Evolutionary conservation across 2,888 invertebrate species (phyloP).

Genomic region (Emmelina monodactyla): DNA sequence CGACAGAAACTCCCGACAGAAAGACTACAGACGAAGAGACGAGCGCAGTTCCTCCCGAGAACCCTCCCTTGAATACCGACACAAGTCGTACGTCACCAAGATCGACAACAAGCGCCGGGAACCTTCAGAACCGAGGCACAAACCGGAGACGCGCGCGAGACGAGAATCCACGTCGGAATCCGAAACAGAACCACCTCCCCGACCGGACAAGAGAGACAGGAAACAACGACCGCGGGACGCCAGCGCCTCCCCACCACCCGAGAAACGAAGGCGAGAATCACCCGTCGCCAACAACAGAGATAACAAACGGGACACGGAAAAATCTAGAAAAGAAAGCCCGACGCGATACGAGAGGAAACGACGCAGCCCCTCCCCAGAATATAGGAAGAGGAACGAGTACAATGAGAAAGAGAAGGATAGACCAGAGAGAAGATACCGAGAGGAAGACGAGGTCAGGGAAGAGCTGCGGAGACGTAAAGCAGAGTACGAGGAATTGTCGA

Average conservation of each 20-base stretch:
- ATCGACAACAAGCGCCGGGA: conserved; percentile 35
- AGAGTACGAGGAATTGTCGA: conserved; percentile 19
- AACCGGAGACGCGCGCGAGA: conserved; percentile 26
- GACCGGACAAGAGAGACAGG: conserved; percentile 29
- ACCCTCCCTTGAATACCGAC: conserved; percentile 32
- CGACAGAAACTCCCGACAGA: conserved; percentile 22
- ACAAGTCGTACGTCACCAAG: conserved; percentile 42
- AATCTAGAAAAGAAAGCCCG: conserved; percentile 23
- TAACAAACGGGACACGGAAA: conserved; percentile 14
- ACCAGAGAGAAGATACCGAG: conserved; percentile 19
- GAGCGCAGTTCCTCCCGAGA: conserved; percentile 29
- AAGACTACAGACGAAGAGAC: conserved; percentile 26
- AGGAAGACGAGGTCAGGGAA: conserved; percentile 27
- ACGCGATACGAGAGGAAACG: conserved; percentile 25
- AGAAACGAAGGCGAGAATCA: conserved; percentile 38
- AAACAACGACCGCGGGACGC: conserved; percentile 25
- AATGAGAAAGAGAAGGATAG: no score
- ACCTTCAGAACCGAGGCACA: conserved; percentile 23
- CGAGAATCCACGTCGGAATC: conserved; percentile 28
- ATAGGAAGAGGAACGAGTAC: conserved; percentile 24
- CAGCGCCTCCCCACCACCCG: conserved; percentile 39
- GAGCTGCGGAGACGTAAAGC: conserved; percentile 24
- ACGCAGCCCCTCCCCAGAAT: conserved; percentile 28
- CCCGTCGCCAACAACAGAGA: conserved; percentile 28
- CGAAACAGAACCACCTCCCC: conserved; percentile 27